A percentile compares a stretch with the other conserved stretches of the same genome.
Conservation (phyloP, 2,113 vertebrate genomes). For the Platycercus adscitus region DNA sequence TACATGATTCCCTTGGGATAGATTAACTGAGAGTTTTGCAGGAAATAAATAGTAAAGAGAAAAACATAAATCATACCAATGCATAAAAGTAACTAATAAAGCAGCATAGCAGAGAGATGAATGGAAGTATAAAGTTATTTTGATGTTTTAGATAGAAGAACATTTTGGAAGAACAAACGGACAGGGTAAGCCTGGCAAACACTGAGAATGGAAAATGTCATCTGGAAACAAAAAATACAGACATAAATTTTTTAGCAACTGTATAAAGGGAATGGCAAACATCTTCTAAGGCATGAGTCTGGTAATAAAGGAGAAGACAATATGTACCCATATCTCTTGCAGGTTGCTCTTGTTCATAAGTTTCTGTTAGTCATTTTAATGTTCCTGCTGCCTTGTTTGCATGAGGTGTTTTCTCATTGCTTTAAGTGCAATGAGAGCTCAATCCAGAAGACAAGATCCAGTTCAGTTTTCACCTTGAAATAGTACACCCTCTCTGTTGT, state of each 20-base stretch:
- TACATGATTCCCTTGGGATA: background rate
- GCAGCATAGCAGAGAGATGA: background rate
- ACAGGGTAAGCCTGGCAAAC: background rate
- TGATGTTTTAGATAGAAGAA: background rate
- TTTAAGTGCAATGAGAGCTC: background rate
- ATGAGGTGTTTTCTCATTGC: background rate
- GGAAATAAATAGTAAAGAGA: background rate
- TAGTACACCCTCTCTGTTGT: background rate
- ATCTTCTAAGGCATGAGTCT: background rate
- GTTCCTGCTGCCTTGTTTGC: background rate
- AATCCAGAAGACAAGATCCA: background rate
- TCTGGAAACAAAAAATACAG: background rate
- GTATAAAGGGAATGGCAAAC: background rate
- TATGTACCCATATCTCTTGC: background rate
- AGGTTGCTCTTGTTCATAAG: background rate
- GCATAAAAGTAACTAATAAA: background rate
- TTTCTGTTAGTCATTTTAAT: background rate
- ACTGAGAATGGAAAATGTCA: background rate
- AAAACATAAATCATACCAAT: background rate
- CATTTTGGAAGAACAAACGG: slow-evolving; percentile 12
- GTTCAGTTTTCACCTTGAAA: background rate
- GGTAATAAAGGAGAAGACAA: background rate
- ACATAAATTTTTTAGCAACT: background rate
- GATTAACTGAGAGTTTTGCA: background rate
- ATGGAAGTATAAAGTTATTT: background rate